Evolutionary conservation across 2,113 vertebrate species (phyloP), one percentile per base, ranked within the genome.

Genomic region (Onychostoma macrolepis): DNA sequence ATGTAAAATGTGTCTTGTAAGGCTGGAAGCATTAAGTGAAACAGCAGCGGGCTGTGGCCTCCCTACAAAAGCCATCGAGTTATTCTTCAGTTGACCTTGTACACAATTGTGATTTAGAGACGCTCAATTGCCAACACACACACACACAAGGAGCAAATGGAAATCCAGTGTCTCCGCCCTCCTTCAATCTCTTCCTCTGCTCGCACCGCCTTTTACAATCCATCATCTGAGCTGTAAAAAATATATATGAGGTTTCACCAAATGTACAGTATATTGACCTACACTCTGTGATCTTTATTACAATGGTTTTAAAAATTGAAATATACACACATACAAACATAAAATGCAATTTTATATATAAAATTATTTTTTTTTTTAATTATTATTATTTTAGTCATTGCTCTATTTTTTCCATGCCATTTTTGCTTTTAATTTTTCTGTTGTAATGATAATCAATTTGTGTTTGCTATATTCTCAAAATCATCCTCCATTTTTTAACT

Each of bases 11-110:
- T 36, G n/a, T 58, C 21, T 21, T 4, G 48, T 80, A 24, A 72
- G 50, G 65, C 75, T 15, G 30, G 4, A 72, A n/a, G 69, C 58
- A 43, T 85, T 67, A 87, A 75, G 75, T 53, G 15, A 69, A 50
- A 45, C 36, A 28, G 30, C 38, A 6, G 30, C 4, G 3, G 58
- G 12, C 38, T 5, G 36, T 45, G 21, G 48, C 50, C 71, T 36
- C 38, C 17, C 15, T 75, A 72, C 82, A 67, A 38, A 28, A 24
- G 30, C 26, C n/a, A 38, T 17, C 4, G 7, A 88, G 26, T 81
- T 53, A 77, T 86, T 86, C 56, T 85, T 76, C 85, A 24, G 33
- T 13, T 79, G 86, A 91, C 87, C 90, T 91, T 90, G 88, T 74
- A 75, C 48, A 79, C 78, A 53, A 85, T 33, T 77, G 74, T 90